A percentile compares a stretch with the other conserved stretches of the same genome.
phyloP scores from a whole-genome alignment of 2,113 vertebrate genomes.

The Peromyscus californicus region DNA sequence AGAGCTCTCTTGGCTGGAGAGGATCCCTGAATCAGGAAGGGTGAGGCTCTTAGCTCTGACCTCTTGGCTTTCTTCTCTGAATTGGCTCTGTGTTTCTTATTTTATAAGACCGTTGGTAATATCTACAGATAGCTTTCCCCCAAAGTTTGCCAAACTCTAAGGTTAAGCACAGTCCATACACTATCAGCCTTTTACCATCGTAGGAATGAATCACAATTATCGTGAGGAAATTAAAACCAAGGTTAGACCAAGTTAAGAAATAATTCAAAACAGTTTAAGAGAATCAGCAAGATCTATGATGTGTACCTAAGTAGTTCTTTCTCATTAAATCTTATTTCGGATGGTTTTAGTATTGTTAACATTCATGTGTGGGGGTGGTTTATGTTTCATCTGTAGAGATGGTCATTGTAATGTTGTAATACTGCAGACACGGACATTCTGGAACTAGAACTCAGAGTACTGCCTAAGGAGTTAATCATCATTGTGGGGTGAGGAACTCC shows the following conservation, averaged over 20 bases:
- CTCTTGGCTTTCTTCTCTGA: no score
- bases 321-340: conserved; percentile 39
- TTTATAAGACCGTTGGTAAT: no score
- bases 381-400: neutral
- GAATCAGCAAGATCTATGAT: conserved; percentile 36
- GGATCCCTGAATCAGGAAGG: no score
- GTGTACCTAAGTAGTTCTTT: conserved; percentile 38
- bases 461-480: neutral
- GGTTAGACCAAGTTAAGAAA: conserved; percentile 66
- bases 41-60: no score
- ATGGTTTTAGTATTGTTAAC: neutral
- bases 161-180: conserved; percentile 43
- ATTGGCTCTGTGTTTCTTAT: no score
- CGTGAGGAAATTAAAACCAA: conserved; percentile 46
- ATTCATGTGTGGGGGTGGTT: neutral
- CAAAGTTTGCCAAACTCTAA: conserved; percentile 35
- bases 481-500: neutral
- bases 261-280: conserved; percentile 53
- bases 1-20: no score
- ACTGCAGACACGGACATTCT: neutral
- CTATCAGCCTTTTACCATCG: conserved; percentile 14
- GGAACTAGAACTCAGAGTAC: neutral
- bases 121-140: no score
- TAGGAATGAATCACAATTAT: conserved; percentile 16
- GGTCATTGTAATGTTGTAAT: neutral